Evolutionary conservation across 2,113 vertebrate genomes (phyloP), one percentile per base, ranked within the genome.

Genomic region (Dipodomys ordii): DNA sequence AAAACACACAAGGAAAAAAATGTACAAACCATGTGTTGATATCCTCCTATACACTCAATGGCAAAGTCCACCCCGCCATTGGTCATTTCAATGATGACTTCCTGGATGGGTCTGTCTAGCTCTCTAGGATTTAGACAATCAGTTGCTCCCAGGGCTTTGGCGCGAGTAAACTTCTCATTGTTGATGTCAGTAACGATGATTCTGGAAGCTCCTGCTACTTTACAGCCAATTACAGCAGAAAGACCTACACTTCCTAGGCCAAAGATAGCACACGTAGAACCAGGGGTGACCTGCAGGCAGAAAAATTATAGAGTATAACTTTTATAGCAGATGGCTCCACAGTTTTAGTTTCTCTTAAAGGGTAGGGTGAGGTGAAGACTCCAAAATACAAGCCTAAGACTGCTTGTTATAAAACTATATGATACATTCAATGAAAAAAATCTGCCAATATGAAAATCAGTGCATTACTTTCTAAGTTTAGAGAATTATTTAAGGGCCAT

Each of bases 111-210:
- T 81, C 98, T 98, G 32, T 72, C 77, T 23, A 98, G 95, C 19
- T 98, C 97, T 39, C 81, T 96, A 18, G 99, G 99, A 97, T 99
- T 98, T 97, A 99, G 60, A 12, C 98, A 99, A 7, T 99, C 98
- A 0, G 98, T 99, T 73, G 98, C 99, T 92, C 99, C 99, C n/a
- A 99, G 95, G 82, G 95, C 91, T 57, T 60, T 97, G 93, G 99
- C 99, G 79, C 97, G 98, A 71, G 97, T 76, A 96, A 98, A 99
- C 96, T 99, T 99, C 30, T 96, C 84, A 0, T 25, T 96, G 0
- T 99, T 99, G 97, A 98, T 97, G 65, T 99, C 99, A 3, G 99
- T 12, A 0, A 76, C 99, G 64, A 99, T 99, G 98, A 99, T 99
- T 92, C 98, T 98, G 88, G 98, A 98, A 69, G 99, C 99, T 65